Evolutionary conservation across 2,888 invertebrate species (phyloP).

Genomic region (Ctena decussata): DNA sequence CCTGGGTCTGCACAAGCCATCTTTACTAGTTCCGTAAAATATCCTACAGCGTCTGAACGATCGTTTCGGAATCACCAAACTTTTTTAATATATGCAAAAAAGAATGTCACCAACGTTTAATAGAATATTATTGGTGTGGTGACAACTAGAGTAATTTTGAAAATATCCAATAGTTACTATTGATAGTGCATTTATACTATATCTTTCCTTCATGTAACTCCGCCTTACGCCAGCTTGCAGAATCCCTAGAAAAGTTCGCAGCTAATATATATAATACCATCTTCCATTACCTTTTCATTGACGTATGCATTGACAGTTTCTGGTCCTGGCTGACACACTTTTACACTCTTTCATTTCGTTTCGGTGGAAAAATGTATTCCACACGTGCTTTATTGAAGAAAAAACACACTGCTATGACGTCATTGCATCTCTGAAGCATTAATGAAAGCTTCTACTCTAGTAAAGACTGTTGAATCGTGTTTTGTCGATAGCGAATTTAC

Average conservation of each 20-base stretch:
- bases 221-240: neutral
- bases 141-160: neutral
- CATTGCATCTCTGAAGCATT: neutral
- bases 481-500: conserved; percentile 4
- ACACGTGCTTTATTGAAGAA: conserved; percentile 14
- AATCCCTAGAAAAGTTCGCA: neutral
- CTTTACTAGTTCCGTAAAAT: neutral
- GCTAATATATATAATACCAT: neutral
- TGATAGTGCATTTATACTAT: neutral
- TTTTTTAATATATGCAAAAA: neutral
- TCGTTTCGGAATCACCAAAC: neutral
- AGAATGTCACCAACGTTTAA: neutral
- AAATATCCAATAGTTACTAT: neutral
- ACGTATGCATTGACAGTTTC: neutral
- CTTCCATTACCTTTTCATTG: neutral
- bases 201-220: neutral
- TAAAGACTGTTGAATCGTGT: neutral
- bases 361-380: conserved; percentile 1
- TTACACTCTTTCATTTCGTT: neutral
- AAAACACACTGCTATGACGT: conserved; percentile 13
- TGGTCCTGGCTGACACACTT: neutral
- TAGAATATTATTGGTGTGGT: neutral
- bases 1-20: neutral
- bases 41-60: neutral
- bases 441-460: neutral